Base-by-base conservation (phyloP, 1,140 invertebrate genomes). In the Procambarus clarkii region DNA sequence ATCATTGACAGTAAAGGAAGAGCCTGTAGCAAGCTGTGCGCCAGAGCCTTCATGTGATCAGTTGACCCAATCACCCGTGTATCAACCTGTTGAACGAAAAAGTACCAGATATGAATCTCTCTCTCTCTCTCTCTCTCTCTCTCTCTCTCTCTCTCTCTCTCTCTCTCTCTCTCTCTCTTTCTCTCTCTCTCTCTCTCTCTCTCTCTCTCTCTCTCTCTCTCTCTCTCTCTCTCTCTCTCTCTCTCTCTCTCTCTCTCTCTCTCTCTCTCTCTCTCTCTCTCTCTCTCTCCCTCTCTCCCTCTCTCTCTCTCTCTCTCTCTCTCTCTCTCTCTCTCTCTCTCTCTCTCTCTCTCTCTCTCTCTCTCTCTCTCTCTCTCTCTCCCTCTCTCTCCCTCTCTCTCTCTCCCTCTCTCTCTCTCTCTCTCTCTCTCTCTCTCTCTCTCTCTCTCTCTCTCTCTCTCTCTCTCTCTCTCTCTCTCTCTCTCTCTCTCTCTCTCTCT, bases 131-230 rank as follows among this genome's bases (percentile, higher is more conserved):
- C 34, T 34, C 34, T 34, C 34, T 34, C 34, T 34, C 34, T 34
- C 34, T 34, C 34, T 34, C 34, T n/a, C 34, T 34, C 34, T 34
- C 34, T 69, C 64, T 69, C 64, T 69, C 64, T 69, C 64, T 69
- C 64, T 69, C 64, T 69, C 64, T 69, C 64, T 69, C 64, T 69
- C 64, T 69, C 64, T 69, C 64, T 69, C 64, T 69, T 1, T 69
- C 64, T 69, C 64, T 69, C 64, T 69, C 64, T 69, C 64, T 69
- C 64, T 69, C 64, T 69, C n/a, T 13, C 13, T 69, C n/a, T 13
- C n/a, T 15, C n/a, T 15, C n/a, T 15, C 13, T 69, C 64, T 69
- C 13, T 13, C n/a, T 69, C n/a, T 13, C 64, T 69, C 13, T 69
- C n/a, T 15, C 64, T 13, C 13, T 15, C 9, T 69, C 64, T 1